Evolutionary conservation across 35 echinoderm and acorn worm genomes (phyloP).

Genomic region (Amphiura filiformis): DNA sequence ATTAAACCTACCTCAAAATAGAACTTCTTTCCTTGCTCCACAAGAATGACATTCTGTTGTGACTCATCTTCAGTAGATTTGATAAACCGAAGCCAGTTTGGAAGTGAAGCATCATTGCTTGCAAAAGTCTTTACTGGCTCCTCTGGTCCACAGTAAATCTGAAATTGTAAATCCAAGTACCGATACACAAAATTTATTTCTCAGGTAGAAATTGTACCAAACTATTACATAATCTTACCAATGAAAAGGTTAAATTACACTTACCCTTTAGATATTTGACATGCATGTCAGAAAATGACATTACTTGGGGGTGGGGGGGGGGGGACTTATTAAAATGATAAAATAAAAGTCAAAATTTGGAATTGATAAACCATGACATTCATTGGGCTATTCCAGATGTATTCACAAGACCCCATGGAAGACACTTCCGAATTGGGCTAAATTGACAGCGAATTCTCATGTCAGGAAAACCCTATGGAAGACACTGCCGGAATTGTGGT

Average conservation of each 20-base stretch:
- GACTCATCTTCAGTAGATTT: constrained; percentile 56
- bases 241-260: background rate
- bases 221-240: background rate
- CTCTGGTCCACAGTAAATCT: constrained; percentile 5
- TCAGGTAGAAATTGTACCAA: background rate
- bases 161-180: background rate
- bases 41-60: constrained; percentile 67
- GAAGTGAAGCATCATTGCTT: constrained; percentile 65
- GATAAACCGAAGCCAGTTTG: constrained; percentile 82
- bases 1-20: constrained; percentile 98
- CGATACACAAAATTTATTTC: background rate
- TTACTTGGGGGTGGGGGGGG: background rate
- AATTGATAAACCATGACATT: too few species aligned
- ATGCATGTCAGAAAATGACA: background rate
- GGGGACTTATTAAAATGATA: background rate
- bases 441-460: too few species aligned
- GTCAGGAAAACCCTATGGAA: too few species aligned
- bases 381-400: too few species aligned
- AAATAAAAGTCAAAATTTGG: too few species aligned
- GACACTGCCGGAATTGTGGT: too few species aligned
- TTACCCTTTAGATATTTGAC: background rate
- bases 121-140: constrained; percentile 37
- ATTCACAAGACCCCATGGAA: too few species aligned
- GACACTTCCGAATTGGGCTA: too few species aligned
- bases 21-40: constrained; percentile 65